These are phyloP conservation scores for Sinocyclocheilus anophthalmus DNA, from an alignment of 2,113 vertebrate genomes.

Conservation along the genomic window DNA sequence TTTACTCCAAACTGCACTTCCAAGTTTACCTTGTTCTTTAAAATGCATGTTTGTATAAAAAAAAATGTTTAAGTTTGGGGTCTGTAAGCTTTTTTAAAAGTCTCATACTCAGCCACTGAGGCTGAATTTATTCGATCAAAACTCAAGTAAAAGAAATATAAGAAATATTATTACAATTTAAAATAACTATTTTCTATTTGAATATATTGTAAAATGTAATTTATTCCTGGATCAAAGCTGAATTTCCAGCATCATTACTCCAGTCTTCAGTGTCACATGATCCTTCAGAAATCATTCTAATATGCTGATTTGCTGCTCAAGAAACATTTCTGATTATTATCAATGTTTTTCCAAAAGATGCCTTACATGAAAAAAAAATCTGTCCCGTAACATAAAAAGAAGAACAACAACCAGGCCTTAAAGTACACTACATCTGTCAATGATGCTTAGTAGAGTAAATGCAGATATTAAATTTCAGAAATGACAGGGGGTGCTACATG, in stretches of 20 bases:
- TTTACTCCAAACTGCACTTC: neutral
- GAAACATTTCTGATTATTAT: neutral
- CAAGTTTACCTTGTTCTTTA: neutral
- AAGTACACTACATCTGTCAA: neutral
- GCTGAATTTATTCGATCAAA: neutral
- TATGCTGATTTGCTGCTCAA: neutral
- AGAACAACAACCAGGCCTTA: neutral
- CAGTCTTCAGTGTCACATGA: neutral
- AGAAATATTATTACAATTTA: neutral
- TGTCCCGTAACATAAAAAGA: no score
- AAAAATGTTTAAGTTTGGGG: no score
- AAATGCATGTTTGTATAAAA: neutral
- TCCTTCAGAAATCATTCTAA: neutral
- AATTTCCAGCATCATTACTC: neutral
- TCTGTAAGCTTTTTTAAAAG: neutral
- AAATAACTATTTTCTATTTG: no score
- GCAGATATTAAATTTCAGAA: neutral
- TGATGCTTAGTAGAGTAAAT: neutral
- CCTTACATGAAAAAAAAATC: no score
- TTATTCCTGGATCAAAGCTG: neutral
- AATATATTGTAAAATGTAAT: neutral
- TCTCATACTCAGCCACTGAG: neutral
- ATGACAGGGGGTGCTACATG: neutral
- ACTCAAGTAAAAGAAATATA: neutral
- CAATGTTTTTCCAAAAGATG: neutral